These are phyloP conservation scores for Tenebrio molitor DNA, from an alignment of 1,140 invertebrate genomes.

Conservation along the genomic window DNA sequence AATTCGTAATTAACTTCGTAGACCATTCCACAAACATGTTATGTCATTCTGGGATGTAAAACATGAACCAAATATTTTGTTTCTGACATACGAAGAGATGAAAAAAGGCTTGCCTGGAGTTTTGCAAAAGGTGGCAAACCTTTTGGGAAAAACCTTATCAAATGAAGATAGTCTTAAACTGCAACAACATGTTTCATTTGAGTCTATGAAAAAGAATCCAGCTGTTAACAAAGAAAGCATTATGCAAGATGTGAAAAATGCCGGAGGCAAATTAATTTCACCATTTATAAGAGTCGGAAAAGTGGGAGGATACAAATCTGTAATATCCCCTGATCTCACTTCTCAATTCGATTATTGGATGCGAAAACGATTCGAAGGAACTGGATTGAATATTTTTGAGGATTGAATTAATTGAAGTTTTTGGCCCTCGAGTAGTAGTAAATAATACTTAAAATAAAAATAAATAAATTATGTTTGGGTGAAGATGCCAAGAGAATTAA, in stretches of 20 bases:
- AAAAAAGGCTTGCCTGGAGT: constrained; percentile 73
- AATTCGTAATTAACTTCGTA: constrained; percentile 69
- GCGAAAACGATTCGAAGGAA: constrained; percentile 66
- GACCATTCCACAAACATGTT: constrained; percentile 74
- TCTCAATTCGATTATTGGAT: constrained; percentile 73
- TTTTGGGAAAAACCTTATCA: constrained; percentile 70
- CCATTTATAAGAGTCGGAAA: constrained; percentile 75
- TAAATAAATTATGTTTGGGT: no score
- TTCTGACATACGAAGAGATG: constrained; percentile 78
- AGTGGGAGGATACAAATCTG: constrained; percentile 75
- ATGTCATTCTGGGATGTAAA: constrained; percentile 72
- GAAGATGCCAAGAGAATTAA: no score
- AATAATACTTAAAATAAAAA: no score
- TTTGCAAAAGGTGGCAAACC: constrained; percentile 72
- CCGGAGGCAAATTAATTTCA: constrained; percentile 67
- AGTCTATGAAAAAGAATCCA: constrained; percentile 77
- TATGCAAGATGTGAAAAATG: constrained; percentile 63
- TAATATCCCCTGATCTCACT: constrained; percentile 71
- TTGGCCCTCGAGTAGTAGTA: no score
- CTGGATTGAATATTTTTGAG: no score
- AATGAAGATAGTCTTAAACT: constrained; percentile 70
- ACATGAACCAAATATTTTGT: constrained; percentile 71
- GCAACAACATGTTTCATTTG: constrained; percentile 74
- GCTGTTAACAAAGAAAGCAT: constrained; percentile 75
- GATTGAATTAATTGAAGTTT: no score